phyloP scores from a whole-genome alignment of 1,140 invertebrate genomes.

The Eupristina koningsbergeri region DNA sequence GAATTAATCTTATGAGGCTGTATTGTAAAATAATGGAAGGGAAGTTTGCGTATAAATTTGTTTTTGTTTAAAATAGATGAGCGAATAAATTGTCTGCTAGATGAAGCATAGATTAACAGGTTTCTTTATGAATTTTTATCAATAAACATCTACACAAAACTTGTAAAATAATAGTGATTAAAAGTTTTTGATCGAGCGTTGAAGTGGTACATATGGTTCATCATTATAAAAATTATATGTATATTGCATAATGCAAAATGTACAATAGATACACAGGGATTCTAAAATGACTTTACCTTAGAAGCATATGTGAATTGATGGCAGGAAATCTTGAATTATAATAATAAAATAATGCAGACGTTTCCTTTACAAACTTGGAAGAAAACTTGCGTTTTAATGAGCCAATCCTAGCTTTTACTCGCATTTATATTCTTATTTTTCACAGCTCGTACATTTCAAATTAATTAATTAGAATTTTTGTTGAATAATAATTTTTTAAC shows the following conservation, averaged over 20 bases:
- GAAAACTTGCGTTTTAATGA: conserved; percentile 2
- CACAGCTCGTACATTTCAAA: neutral
- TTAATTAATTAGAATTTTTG: neutral
- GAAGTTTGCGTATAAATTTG: too few relatives aligned
- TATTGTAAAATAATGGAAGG: too few relatives aligned
- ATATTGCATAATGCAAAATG: neutral
- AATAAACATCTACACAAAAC: neutral
- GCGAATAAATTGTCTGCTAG: too few relatives aligned
- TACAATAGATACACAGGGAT: conserved; percentile 12
- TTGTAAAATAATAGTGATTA: neutral
- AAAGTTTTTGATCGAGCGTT: neutral
- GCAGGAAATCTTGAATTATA: conserved; percentile 45
- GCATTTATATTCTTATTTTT: neutral
- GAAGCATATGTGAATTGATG: conserved; percentile 21
- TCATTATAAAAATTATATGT: neutral
- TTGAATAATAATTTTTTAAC: neutral
- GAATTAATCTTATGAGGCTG: too few relatives aligned
- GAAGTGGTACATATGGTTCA: neutral
- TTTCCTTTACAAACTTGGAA: neutral
- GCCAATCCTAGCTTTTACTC: neutral
- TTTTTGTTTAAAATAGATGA: too few relatives aligned
- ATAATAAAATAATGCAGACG: conserved; percentile 23
- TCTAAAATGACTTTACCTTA: conserved; percentile 2
- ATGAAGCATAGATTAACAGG: too few relatives aligned
- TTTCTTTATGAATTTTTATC: neutral